These are phyloP conservation scores for Drosophila fulvimacula DNA, from an alignment of 2,888 invertebrate species.

Conservation along the genomic window DNA sequence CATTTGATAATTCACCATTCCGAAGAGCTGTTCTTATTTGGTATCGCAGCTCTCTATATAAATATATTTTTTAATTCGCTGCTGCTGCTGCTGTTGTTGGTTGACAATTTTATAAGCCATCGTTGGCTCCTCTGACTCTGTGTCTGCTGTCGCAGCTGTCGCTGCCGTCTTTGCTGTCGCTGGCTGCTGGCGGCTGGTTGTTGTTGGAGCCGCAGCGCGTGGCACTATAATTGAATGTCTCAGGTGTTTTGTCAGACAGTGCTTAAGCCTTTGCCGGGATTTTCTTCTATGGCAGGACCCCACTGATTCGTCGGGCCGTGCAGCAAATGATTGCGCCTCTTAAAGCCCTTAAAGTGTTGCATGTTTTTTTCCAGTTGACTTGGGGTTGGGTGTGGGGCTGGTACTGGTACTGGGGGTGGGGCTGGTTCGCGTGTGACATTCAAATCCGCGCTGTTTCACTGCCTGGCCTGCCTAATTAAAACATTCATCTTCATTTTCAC, in stretches of 20 bases:
- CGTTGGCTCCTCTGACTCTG: constrained; percentile 39
- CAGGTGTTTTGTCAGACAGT: constrained; percentile 84
- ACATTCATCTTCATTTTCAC: constrained; percentile 84
- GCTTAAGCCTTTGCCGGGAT: constrained; percentile 84
- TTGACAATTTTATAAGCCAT: constrained; percentile 74
- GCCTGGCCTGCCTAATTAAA: constrained; percentile 80
- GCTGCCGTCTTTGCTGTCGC: constrained; percentile 12
- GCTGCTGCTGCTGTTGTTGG: constrained; percentile 30
- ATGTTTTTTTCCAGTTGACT: constrained; percentile 13
- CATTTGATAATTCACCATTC: constrained; percentile 3
- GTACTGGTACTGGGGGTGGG: not conserved
- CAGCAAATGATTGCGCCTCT: constrained; percentile 46
- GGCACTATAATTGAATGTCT: constrained; percentile 82
- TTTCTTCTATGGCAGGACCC: constrained; percentile 47
- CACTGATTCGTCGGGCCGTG: constrained; percentile 12
- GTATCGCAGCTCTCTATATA: constrained; percentile 22
- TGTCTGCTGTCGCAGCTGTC: constrained; percentile 14
- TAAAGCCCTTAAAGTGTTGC: constrained; percentile 68
- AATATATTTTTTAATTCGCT: constrained; percentile 35
- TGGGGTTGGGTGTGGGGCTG: not conserved
- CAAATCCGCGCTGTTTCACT: constrained; percentile 58
- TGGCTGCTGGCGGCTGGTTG: not conserved
- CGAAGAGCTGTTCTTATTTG: constrained; percentile 7
- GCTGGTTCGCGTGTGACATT: constrained; percentile 54
- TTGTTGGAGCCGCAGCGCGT: constrained; percentile 46